These are phyloP conservation scores for Microctonus hyperodae DNA, from an alignment of 2,888 invertebrate species.

Conservation along the genomic window DNA sequence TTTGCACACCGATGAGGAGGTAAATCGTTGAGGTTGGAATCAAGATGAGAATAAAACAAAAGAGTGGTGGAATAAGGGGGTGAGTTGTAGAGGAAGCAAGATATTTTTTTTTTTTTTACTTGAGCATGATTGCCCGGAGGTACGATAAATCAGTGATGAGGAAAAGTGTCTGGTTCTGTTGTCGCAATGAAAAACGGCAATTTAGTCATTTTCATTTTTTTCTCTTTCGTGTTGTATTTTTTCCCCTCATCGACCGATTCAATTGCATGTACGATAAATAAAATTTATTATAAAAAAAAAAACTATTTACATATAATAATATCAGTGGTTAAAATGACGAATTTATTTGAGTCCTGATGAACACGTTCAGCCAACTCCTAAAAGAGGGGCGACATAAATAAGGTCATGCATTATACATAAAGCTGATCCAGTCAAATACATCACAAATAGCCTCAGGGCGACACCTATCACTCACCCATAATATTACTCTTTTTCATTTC, in stretches of 20 bases:
- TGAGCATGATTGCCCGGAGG: slow-evolving; percentile 19
- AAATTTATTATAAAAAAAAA: too few species aligned
- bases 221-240: background rate
- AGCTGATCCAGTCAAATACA: slow-evolving; percentile 17
- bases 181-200: slow-evolving; percentile 5
- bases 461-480: slow-evolving; percentile 18
- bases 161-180: slow-evolving; percentile 8
- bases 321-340: background rate
- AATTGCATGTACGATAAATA: background rate
- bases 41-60: background rate
- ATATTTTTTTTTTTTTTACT: slow-evolving; percentile 14
- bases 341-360: slow-evolving; percentile 12
- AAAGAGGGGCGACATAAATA: background rate
- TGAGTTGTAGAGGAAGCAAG: background rate
- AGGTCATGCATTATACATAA: slow-evolving; percentile 29
- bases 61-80: too few species aligned
- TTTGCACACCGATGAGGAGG: slow-evolving; percentile 23
- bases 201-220: background rate
- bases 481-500: slow-evolving; percentile 2
- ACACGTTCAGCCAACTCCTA: slow-evolving; percentile 5
- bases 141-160: slow-evolving; percentile 21
- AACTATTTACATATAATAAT: background rate
- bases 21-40: slow-evolving; percentile 29
- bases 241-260: background rate
- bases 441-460: slow-evolving; percentile 21